phyloP scores from a whole-genome alignment of 2,888 invertebrate genomes.

The Agrotis exclamationis region DNA sequence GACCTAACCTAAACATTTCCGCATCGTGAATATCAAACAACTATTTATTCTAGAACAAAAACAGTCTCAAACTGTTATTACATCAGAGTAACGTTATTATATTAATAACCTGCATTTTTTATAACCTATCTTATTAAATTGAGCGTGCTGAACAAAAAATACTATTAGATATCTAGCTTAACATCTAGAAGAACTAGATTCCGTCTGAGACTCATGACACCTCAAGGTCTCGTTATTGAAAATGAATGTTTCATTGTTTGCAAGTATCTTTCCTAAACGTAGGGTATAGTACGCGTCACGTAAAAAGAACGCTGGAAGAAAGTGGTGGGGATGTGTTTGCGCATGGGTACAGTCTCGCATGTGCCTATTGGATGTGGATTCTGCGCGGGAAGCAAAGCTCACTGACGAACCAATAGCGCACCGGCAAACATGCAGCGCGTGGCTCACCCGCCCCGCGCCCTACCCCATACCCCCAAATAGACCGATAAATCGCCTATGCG shows the following conservation, averaged over 20 bases:
- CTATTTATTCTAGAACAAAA: constrained; percentile 18
- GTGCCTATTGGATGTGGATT: too few species aligned
- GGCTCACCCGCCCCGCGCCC: too few species aligned
- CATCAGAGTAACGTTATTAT: constrained; percentile 10
- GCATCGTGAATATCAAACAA: neutral
- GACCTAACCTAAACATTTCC: constrained; percentile 6
- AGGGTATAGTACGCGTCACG: too few species aligned
- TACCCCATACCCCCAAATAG: too few species aligned
- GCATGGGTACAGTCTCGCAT: too few species aligned
- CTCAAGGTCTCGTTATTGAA: constrained; percentile 30
- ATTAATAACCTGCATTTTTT: neutral
- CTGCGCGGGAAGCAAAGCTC: too few species aligned
- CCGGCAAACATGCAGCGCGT: too few species aligned
- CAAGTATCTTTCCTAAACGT: too few species aligned
- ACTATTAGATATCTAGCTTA: neutral
- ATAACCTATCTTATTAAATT: constrained; percentile 3
- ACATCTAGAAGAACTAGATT: constrained; percentile 29
- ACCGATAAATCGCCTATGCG: too few species aligned
- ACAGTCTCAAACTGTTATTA: constrained; percentile 6
- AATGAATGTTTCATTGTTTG: neutral
- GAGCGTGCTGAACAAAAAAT: constrained; percentile 23
- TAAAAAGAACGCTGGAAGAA: too few species aligned
- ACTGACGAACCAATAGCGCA: too few species aligned
- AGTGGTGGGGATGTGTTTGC: too few species aligned
- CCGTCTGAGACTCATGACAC: constrained; percentile 1